Conservation (phyloP, 2,888 invertebrate genomes). For the Eupithecia abbreviata region DNA sequence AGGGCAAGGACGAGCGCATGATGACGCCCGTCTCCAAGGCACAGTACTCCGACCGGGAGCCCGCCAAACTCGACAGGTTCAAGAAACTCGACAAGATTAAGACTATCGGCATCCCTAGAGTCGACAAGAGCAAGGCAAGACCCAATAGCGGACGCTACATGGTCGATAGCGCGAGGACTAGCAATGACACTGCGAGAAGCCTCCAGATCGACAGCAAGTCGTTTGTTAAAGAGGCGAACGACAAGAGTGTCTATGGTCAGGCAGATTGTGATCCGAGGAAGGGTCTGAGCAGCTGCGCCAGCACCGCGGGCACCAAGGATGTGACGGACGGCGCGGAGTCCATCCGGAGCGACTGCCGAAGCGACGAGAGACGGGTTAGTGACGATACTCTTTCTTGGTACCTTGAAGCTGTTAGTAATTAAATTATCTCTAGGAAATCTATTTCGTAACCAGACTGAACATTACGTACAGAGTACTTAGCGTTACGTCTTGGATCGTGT, state of each 20-base stretch:
- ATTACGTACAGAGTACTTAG: neutral
- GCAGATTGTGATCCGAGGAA: neutral
- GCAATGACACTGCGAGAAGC: neutral
- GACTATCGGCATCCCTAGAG: neutral
- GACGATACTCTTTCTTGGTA: neutral
- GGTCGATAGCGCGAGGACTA: neutral
- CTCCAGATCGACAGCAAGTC: neutral
- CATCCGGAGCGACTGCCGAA: neutral
- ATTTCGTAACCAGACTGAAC: neutral
- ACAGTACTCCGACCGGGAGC: neutral
- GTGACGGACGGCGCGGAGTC: neutral
- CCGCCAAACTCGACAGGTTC: neutral
- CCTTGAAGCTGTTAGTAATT: neutral
- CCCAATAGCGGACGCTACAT: neutral
- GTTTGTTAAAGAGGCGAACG: neutral
- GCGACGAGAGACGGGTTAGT: neutral
- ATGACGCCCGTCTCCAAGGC: conserved; percentile 7
- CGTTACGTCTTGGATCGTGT: neutral
- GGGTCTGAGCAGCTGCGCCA: neutral
- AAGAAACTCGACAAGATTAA: neutral
- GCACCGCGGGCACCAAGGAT: neutral
- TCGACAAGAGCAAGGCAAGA: neutral
- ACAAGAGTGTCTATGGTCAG: neutral
- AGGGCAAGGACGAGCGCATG: conserved; percentile 25
- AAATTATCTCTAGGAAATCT: neutral